Conservation (phyloP, 2,113 vertebrate genomes). For the Pseudois nayaur region DNA sequence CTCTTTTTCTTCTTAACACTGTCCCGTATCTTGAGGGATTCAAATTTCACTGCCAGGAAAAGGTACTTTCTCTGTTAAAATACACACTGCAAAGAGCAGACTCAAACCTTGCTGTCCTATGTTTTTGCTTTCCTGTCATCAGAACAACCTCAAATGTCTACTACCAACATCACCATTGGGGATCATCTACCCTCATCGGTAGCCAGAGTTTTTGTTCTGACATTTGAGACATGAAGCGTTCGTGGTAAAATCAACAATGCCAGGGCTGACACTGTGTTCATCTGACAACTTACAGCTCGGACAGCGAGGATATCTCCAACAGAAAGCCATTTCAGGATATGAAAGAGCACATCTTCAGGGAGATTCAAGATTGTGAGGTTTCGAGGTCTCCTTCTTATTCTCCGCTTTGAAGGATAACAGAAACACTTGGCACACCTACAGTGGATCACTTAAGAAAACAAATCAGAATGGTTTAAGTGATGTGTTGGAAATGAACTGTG, state of each 20-base stretch:
- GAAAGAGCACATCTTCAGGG: constrained; percentile 94
- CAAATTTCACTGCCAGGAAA: not conserved
- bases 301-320: constrained; percentile 92
- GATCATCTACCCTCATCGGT: not conserved
- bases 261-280: not conserved
- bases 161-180: not conserved
- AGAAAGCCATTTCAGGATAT: constrained; percentile 91
- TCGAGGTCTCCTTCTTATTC: constrained; percentile 86
- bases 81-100: accelerated
- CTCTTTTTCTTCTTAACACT: not conserved
- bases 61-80: not conserved
- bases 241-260: not conserved
- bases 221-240: not conserved
- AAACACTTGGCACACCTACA: constrained; percentile 96
- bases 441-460: constrained; percentile 83
- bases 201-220: not conserved
- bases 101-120: not conserved
- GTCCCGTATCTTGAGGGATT: not conserved
- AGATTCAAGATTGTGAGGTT: constrained; percentile 88
- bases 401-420: constrained; percentile 85
- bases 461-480: not conserved
- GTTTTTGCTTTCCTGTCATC: not conserved
- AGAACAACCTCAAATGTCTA: not conserved
- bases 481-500: not conserved
- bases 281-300: constrained; percentile 87